Conservation (phyloP, 2,888 invertebrate species). For the Acheta domesticus region DNA sequence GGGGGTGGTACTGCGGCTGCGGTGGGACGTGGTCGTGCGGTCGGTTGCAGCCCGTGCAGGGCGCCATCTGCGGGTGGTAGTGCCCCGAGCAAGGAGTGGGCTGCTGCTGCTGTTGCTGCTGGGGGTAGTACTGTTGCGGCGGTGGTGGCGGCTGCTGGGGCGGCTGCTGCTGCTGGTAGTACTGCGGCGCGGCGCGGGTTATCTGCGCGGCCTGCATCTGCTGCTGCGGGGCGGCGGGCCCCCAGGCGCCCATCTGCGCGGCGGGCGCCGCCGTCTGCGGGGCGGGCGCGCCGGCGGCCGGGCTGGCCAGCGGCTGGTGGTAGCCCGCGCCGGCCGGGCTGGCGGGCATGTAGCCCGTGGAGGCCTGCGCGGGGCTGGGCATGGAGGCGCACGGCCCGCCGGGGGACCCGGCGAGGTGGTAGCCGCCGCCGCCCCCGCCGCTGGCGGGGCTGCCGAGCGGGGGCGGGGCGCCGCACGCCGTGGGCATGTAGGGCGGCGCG, state of each 20-base stretch:
- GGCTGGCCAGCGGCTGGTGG: slow-evolving; percentile 40
- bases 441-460: not conserved
- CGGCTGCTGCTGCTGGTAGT: slow-evolving; percentile 1
- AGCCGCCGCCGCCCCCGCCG: not conserved
- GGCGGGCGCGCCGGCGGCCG: slow-evolving; percentile 41
- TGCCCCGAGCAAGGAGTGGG: slow-evolving; percentile 28
- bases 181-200: slow-evolving; percentile 11
- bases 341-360: slow-evolving; percentile 38
- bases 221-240: slow-evolving; percentile 24
- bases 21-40: slow-evolving; percentile 42
- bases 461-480: not conserved
- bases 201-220: slow-evolving; percentile 34
- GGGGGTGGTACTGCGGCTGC: slow-evolving; percentile 11
- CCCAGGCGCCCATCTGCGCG: slow-evolving; percentile 7
- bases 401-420: not conserved
- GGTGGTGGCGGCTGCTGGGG: not conserved
- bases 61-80: not conserved
- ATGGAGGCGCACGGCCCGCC: slow-evolving; percentile 26
- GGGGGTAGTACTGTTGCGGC: not conserved
- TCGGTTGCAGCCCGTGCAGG: not conserved
- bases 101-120: slow-evolving; percentile 41
- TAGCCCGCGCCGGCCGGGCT: slow-evolving; percentile 33
- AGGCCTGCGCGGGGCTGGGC: slow-evolving; percentile 42
- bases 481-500: not conserved
- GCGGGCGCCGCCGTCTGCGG: slow-evolving; percentile 36